A percentile compares a stretch with the other conserved stretches of the same genome.
These are phyloP conservation scores for Rhabdophis nuchalis DNA, from an alignment of 2,797 vertebrate species.

Conservation along the genomic window DNA sequence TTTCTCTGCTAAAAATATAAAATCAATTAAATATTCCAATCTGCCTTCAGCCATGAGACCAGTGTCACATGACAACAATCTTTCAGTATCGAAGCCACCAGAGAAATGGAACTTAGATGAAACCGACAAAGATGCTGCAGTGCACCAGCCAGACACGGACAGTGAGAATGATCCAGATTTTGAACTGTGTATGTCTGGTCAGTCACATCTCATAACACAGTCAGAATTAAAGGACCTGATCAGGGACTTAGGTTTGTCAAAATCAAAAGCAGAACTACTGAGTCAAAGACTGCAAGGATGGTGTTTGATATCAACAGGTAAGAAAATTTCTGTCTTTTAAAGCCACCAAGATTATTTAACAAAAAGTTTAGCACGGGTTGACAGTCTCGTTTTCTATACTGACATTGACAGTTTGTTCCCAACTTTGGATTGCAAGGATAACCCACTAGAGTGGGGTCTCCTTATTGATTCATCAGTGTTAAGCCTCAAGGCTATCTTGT, in stretches of 20 bases:
- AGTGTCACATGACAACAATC: constrained; percentile 6
- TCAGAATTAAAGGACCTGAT: constrained; percentile 22
- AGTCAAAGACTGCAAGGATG: background rate
- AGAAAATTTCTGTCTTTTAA: background rate
- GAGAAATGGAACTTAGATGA: constrained; percentile 15
- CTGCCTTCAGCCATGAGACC: background rate
- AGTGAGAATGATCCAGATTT: constrained; percentile 10
- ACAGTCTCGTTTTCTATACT: background rate
- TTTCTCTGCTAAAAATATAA: background rate
- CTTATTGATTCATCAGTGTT: background rate
- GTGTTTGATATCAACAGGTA: background rate
- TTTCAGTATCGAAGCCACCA: background rate
- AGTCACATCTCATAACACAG: constrained; percentile 13
- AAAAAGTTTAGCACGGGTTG: background rate
- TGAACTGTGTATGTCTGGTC: constrained; percentile 13
- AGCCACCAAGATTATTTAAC: background rate
- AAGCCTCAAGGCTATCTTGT: background rate
- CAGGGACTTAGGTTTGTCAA: background rate
- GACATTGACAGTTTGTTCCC: background rate
- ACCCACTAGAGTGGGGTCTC: background rate
- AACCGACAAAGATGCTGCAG: background rate
- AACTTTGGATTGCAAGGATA: background rate
- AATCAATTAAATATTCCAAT: background rate
- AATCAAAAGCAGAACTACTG: background rate
- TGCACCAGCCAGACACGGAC: background rate